A percentile compares a stretch with the other conserved stretches of the same genome.
phyloP scores from a whole-genome alignment of 2,797 vertebrate species.

The Pygocentrus nattereri region DNA sequence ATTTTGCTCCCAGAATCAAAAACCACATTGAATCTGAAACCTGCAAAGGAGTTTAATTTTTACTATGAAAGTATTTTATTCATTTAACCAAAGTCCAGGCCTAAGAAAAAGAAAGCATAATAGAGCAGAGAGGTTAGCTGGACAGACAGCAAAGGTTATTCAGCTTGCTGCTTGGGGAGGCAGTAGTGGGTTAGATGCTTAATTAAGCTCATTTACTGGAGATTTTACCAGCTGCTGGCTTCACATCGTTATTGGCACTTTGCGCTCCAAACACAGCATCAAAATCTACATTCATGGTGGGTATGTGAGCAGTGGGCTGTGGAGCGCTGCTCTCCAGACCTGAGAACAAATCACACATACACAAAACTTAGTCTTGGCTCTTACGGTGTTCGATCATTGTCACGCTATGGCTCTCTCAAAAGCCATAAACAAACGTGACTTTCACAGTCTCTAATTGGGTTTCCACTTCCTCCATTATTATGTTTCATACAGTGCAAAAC shows the following conservation, averaged over 20 bases:
- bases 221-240: constrained; percentile 84
- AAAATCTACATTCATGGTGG: constrained; percentile 90
- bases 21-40: no score
- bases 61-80: background rate
- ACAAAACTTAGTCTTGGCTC: constrained; percentile 24
- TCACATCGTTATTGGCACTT: constrained; percentile 77
- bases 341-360: constrained; percentile 68
- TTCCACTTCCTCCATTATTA: background rate
- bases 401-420: background rate
- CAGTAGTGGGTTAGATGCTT: constrained; percentile 38
- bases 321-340: constrained; percentile 79
- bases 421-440: background rate
- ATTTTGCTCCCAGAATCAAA: no score
- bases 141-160: constrained; percentile 39
- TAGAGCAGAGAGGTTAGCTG: constrained; percentile 33
- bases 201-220: constrained; percentile 13
- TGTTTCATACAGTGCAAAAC: background rate
- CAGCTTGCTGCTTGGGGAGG: background rate
- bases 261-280: constrained; percentile 92
- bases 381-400: background rate
- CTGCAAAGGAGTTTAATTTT: no score
- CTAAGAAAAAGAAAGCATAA: background rate
- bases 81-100: background rate
- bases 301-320: constrained; percentile 69
- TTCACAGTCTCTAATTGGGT: background rate